Evolutionary conservation across 2,888 invertebrate genomes (phyloP), one percentile per base, ranked within the genome.

Genomic region (Agrochola litura): DNA sequence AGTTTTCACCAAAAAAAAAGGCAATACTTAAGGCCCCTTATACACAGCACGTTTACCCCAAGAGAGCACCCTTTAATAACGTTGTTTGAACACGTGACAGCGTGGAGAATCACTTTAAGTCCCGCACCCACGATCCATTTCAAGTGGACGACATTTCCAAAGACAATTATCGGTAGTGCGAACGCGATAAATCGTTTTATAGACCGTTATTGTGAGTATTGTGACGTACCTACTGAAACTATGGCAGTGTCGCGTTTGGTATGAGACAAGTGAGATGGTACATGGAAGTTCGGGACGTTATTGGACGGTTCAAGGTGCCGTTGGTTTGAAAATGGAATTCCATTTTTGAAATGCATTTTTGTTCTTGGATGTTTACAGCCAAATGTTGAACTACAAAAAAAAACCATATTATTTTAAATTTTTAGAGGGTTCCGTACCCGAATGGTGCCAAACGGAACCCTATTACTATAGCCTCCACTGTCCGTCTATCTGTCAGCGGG

Each of bases 111-210:
- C 72, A 75, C 82, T 89, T 86, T 82, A 85, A 77, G 81, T 79
- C 76, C 79, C 80, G 92, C 91, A 91, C 94, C 93, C 94, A 95
- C 94, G 94, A 92, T 92, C 93, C 86, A 91, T 90, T 91, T 90
- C 88, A 71, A 86, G 81, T 82, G 85, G 79, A 88, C 89, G 90
- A 90, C 92, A 93, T 92, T 91, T 88, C 89, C 88, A 61, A 90
- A 92, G 93, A 94, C 93, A 94, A 94, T 94, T 94, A 95, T 94
- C 90, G 86, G 82, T 88, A 73, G 85, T 81, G 79, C 67, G 85
- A 87, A 79, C 76, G 90, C 93, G 92, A 95, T 95, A 95, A 95
- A 95, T 95, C 92, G 90, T 88, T 88, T 63, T 86, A 85, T 81
- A 84, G 88, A 83, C 88, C 80, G 82, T 85, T 88, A 89, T 80